phyloP scores from a whole-genome alignment of 1,140 invertebrate genomes.

The Nymphalis io region DNA sequence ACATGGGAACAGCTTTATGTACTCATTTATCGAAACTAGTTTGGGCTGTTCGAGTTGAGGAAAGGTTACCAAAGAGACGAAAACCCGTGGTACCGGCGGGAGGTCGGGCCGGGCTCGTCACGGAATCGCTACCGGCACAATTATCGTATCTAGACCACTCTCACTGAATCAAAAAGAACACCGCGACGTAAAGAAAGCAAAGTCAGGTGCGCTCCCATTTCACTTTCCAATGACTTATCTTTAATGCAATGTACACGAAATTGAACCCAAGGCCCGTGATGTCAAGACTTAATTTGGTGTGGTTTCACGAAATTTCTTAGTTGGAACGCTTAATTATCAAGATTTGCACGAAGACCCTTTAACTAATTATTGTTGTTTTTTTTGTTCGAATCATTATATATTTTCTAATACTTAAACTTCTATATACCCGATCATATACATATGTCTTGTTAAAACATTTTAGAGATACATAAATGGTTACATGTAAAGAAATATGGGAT shows the following conservation, averaged over 20 bases:
- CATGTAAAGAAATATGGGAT: too few relatives aligned
- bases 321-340: slow-evolving; percentile 70
- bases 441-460: too few relatives aligned
- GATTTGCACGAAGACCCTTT: slow-evolving; percentile 75
- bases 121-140: slow-evolving; percentile 73
- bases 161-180: slow-evolving; percentile 79
- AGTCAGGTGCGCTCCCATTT: slow-evolving; percentile 77
- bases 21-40: slow-evolving; percentile 24
- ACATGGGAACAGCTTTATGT: slow-evolving; percentile 12
- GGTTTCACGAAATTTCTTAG: slow-evolving; percentile 27
- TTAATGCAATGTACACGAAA: slow-evolving; percentile 41
- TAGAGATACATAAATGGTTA: too few relatives aligned
- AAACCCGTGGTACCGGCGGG: slow-evolving; percentile 42
- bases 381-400: background rate
- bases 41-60: slow-evolving; percentile 17
- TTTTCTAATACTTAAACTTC: background rate
- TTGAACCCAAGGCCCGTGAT: slow-evolving; percentile 37
- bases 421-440: too few relatives aligned
- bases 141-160: slow-evolving; percentile 78
- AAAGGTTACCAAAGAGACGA: slow-evolving; percentile 31
- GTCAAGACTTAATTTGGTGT: slow-evolving; percentile 31
- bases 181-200: slow-evolving; percentile 74
- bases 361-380: slow-evolving; percentile 58
- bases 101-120: slow-evolving; percentile 58
- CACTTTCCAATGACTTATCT: slow-evolving; percentile 77